Evolutionary conservation across 2,888 invertebrate genomes (phyloP).

Genomic region (Caenorhabditis sulstoni): DNA sequence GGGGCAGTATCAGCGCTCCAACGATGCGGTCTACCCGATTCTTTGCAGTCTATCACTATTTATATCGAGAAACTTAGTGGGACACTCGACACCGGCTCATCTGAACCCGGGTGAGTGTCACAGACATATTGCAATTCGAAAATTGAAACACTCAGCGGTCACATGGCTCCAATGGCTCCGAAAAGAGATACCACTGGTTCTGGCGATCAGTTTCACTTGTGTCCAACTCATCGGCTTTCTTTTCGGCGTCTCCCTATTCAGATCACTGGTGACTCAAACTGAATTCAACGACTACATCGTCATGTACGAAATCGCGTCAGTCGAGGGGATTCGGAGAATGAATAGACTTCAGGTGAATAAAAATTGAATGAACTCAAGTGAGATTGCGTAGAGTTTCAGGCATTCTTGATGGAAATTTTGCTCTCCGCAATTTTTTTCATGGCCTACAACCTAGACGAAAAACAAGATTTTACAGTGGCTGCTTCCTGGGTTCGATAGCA

Average conservation of each 20-base stretch:
- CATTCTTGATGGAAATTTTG: conserved; percentile 41
- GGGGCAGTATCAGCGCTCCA: conserved; percentile 43
- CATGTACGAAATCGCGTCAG: conserved; percentile 44
- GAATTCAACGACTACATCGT: conserved; percentile 56
- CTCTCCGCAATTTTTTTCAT: conserved; percentile 26
- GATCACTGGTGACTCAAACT: conserved; percentile 41
- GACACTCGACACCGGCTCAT: conserved; percentile 30
- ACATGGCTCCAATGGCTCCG: conserved; percentile 31
- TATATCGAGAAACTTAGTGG: conserved; percentile 40
- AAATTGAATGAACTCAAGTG: too few species aligned
- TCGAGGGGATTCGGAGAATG: conserved; percentile 33
- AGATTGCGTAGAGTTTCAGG: conserved; percentile 20
- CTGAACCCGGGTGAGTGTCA: conserved; percentile 53
- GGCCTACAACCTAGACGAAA: conserved; percentile 21
- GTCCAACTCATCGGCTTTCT: conserved; percentile 52
- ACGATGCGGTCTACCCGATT: conserved; percentile 37
- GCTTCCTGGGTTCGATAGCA: conserved; percentile 37
- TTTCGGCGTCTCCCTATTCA: conserved; percentile 45
- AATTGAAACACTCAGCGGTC: conserved; percentile 28
- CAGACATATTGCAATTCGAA: too few species aligned
- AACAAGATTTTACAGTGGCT: conserved; percentile 23
- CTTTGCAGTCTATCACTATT: conserved; percentile 35
- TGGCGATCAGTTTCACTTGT: conserved; percentile 26
- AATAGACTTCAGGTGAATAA: conserved; percentile 48
- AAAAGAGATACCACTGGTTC: conserved; percentile 28